Conservation (phyloP, 2,888 invertebrate species). For the Eupithecia subumbrata region DNA sequence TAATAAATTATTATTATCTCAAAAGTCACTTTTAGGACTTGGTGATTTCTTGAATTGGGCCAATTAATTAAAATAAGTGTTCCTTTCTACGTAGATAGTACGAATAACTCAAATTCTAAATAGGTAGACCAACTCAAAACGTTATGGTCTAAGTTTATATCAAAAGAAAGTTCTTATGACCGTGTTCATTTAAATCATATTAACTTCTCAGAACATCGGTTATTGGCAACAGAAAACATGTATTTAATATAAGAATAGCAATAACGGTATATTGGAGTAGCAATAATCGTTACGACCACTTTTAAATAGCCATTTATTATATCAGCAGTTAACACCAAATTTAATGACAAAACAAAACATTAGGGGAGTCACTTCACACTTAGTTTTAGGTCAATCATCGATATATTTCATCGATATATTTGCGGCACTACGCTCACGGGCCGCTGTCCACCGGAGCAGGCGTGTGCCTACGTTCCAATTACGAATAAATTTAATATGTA, state of each 20-base stretch:
- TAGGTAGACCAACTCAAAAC: background rate
- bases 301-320: slow-evolving; percentile 12
- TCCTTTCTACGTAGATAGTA: no score
- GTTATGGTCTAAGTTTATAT: background rate
- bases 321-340: slow-evolving; percentile 6
- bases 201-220: background rate
- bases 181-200: background rate
- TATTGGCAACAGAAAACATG: background rate
- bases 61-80: no score
- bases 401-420: slow-evolving; percentile 34
- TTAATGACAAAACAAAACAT: slow-evolving; percentile 22
- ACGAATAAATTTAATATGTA: no score
- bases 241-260: background rate
- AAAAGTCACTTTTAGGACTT: no score
- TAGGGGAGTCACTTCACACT: slow-evolving; percentile 17
- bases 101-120: background rate
- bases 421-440: slow-evolving; percentile 18
- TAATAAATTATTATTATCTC: no score
- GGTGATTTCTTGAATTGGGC: no score
- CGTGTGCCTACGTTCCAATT: no score
- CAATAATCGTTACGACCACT: slow-evolving; percentile 4
- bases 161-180: background rate
- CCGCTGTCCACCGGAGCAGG: slow-evolving; percentile 7
- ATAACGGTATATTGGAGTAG: background rate
- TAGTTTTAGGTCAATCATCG: slow-evolving; percentile 33